Evolutionary conservation across 2,888 invertebrate species (phyloP).

Genomic region (Nasonia oneida): DNA sequence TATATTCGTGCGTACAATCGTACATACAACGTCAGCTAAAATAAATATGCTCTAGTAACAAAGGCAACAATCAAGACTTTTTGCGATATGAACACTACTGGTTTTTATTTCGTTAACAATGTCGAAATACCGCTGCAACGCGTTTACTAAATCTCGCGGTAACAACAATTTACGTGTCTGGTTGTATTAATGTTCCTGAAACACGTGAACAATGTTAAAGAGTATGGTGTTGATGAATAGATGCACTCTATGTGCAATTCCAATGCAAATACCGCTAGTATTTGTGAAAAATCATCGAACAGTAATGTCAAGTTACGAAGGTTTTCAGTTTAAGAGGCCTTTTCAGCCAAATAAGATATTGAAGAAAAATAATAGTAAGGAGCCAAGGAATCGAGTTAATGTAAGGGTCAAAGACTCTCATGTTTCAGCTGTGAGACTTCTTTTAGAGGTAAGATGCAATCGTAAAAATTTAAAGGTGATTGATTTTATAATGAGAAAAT

Average conservation of each 20-base stretch:
- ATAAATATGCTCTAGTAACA: neutral
- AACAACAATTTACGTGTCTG: neutral
- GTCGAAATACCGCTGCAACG: neutral
- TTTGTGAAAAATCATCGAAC: neutral
- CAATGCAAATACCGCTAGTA: neutral
- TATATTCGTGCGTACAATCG: neutral
- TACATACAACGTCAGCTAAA: neutral
- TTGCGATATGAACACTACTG: neutral
- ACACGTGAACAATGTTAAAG: conserved; percentile 44
- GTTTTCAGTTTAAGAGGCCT: neutral
- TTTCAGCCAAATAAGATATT: neutral
- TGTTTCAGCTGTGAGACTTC: neutral
- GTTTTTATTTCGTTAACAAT: neutral
- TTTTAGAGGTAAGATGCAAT: neutral
- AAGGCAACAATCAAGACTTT: neutral
- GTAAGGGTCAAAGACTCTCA: neutral
- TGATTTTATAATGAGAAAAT: neutral
- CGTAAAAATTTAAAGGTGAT: neutral
- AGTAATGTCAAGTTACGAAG: neutral
- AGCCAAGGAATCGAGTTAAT: neutral
- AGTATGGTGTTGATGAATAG: neutral
- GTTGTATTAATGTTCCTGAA: neutral
- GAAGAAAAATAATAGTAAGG: neutral
- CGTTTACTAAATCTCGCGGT: neutral
- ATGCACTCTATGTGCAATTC: neutral